Conservation (phyloP, 2,797 vertebrate species). For the Anabacerthia variegaticeps region DNA sequence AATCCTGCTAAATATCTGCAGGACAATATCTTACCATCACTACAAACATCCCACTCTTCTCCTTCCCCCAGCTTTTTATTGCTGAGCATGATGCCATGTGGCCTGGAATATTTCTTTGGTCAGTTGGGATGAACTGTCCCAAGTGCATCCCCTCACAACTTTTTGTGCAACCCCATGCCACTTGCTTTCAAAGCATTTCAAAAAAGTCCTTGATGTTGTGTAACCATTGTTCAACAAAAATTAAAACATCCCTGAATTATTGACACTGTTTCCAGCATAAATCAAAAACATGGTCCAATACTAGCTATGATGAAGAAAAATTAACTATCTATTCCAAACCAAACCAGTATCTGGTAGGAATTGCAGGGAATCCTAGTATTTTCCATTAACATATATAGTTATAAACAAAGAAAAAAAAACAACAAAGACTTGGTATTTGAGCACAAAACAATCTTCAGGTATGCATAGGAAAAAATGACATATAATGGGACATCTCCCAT, state of each 20-base stretch:
- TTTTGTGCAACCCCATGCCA: fast-evolving
- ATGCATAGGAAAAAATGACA: neutral
- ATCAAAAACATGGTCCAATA: neutral
- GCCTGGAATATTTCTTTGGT: neutral
- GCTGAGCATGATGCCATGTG: too few relatives aligned
- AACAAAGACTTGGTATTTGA: fast-evolving
- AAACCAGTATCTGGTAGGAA: neutral
- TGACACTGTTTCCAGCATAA: neutral
- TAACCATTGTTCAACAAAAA: neutral
- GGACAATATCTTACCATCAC: neutral
- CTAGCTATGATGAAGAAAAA: neutral
- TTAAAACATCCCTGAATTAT: neutral
- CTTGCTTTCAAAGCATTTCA: neutral
- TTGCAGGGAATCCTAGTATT: neutral
- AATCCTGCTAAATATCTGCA: constrained; percentile 11
- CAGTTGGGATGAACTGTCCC: fast-evolving
- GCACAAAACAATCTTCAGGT: neutral
- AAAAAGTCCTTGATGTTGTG: neutral
- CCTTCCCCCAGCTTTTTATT: neutral
- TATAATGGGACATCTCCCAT: neutral
- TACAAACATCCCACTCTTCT: fast-evolving
- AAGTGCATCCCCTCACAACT: fast-evolving
- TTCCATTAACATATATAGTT: neutral
- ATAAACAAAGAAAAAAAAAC: neutral
- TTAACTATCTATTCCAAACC: neutral